phyloP scores from a whole-genome alignment of 2,888 invertebrate species.

The Autographa pulchrina region DNA sequence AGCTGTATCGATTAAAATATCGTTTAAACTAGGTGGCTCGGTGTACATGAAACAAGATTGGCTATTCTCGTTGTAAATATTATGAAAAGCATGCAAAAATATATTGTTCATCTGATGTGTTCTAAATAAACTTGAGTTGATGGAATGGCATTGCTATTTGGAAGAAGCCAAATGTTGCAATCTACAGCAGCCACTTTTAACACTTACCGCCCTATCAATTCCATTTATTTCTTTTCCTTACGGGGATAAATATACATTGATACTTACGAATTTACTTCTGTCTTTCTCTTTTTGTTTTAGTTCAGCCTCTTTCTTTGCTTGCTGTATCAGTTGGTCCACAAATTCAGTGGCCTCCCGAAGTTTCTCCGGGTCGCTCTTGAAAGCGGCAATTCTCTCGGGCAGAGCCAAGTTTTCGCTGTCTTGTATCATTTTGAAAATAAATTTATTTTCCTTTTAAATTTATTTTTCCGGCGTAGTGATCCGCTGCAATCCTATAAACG shows the following conservation, averaged over 20 bases:
- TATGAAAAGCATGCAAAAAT: constrained; percentile 70
- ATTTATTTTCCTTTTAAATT: constrained; percentile 19
- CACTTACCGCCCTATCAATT: constrained; percentile 88
- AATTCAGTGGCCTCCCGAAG: constrained; percentile 89
- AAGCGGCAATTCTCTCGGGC: constrained; percentile 87
- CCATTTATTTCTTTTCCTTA: constrained; percentile 79
- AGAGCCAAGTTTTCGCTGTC: constrained; percentile 79
- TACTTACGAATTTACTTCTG: constrained; percentile 89
- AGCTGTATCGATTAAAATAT: constrained; percentile 54
- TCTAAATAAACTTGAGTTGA: constrained; percentile 55
- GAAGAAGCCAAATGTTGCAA: constrained; percentile 81
- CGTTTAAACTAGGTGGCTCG: constrained; percentile 31
- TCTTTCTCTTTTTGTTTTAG: constrained; percentile 89
- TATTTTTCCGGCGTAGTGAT: constrained; percentile 42
- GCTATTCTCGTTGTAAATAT: constrained; percentile 43
- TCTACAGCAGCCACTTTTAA: constrained; percentile 79
- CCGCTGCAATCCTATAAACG: constrained; percentile 51
- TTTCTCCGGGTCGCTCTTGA: constrained; percentile 90
- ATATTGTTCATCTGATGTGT: constrained; percentile 49
- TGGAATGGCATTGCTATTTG: constrained; percentile 72
- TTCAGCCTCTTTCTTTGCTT: constrained; percentile 90
- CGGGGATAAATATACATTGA: constrained; percentile 85
- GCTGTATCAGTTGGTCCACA: constrained; percentile 90
- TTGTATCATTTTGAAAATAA: constrained; percentile 77
- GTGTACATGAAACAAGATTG: constrained; percentile 55